Conservation (phyloP, 1,140 invertebrate species). For the fruit fly (Drosophila melanogaster) region Release_6_plus_ISO1_MT NC_004354.4:6050501-6051000, state of each 20-base stretch:
- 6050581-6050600: too few relatives aligned
- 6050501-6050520: too few relatives aligned
- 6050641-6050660: background rate
- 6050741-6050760: background rate
- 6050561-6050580: too few relatives aligned
- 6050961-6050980: slow-evolving; percentile 5
- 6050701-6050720: background rate
- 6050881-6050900: background rate
- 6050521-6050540: background rate
- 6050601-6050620: too few relatives aligned
- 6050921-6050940: background rate
- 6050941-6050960: slow-evolving; percentile 11
- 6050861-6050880: slow-evolving; percentile 1
- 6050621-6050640: too few relatives aligned
- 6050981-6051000: slow-evolving; percentile 22
- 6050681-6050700: slow-evolving; percentile 6
- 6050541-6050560: too few relatives aligned
- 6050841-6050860: slow-evolving; percentile 19
- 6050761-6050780: background rate
- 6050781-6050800: slow-evolving; percentile 22
- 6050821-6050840: slow-evolving; percentile 53
- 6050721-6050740: slow-evolving; percentile 6
- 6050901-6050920: slow-evolving; percentile 1
- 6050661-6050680: background rate
- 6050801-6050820: slow-evolving; percentile 10